phyloP scores from a whole-genome alignment of 2,797 vertebrate species.

The Scyliorhinus canicula region DNA sequence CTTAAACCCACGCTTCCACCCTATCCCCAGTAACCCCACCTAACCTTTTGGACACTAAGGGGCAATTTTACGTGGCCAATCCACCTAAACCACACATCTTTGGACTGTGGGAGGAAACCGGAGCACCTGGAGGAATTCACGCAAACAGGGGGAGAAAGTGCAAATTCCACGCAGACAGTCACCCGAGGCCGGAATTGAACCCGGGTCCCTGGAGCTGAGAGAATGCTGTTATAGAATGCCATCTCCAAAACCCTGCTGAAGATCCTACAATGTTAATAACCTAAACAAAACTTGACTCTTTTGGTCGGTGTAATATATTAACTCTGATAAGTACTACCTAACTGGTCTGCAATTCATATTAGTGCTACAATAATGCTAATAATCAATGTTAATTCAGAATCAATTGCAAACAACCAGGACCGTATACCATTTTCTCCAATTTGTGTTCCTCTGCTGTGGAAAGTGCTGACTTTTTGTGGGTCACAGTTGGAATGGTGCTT shows the following conservation, averaged over 20 bases:
- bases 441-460: not conserved
- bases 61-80: too few species aligned
- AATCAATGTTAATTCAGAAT: not conserved
- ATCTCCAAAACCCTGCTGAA: not conserved
- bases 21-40: too few species aligned
- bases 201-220: too few species aligned
- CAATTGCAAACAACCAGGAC: not conserved
- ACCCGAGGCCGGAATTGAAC: too few species aligned
- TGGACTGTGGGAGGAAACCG: too few species aligned
- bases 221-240: not conserved
- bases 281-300: not conserved
- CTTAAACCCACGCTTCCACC: too few species aligned
- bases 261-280: not conserved
- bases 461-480: not conserved
- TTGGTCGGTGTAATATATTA: not conserved
- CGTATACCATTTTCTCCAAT: not conserved
- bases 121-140: too few species aligned
- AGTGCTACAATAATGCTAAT: not conserved
- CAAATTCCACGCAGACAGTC: too few species aligned
- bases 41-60: too few species aligned
- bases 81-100: too few species aligned
- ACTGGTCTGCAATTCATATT: not conserved
- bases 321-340: not conserved
- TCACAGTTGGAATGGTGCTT: not conserved
- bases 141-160: too few species aligned